Evolutionary conservation across 2,113 vertebrate species (phyloP).

Genomic region (Callionymus lyra): DNA sequence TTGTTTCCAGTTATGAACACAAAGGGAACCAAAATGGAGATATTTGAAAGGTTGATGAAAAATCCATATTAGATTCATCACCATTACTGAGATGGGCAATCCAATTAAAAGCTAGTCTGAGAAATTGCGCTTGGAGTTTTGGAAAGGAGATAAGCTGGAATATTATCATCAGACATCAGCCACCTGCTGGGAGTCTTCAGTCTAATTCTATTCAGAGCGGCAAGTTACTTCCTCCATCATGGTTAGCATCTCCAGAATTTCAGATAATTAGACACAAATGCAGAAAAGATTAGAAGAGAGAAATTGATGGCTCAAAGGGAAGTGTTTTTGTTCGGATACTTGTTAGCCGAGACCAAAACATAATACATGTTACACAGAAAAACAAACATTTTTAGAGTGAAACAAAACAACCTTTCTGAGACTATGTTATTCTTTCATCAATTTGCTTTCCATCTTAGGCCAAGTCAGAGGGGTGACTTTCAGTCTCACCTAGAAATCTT

Average conservation of each 20-base stretch:
- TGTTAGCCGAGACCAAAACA: no score
- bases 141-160: slow-evolving; percentile 6
- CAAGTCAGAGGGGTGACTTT: no score
- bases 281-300: slow-evolving; percentile 9
- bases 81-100: not conserved
- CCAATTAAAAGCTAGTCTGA: slow-evolving; percentile 21
- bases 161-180: slow-evolving; percentile 39
- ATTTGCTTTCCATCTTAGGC: no score
- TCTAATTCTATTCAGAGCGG: slow-evolving; percentile 21
- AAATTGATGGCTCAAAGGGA: slow-evolving; percentile 2
- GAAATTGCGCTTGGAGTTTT: slow-evolving; percentile 14
- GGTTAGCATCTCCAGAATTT: slow-evolving; percentile 23
- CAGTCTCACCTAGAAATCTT: no score
- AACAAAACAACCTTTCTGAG: no score
- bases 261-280: slow-evolving; percentile 26
- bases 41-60: slow-evolving; percentile 7
- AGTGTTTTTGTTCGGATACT: slow-evolving; percentile 6
- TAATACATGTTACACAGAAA: no score
- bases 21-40: slow-evolving; percentile 4
- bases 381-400: no score
- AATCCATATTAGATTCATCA: not conserved
- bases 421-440: no score
- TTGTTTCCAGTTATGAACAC: not conserved
- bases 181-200: slow-evolving; percentile 39
- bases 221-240: slow-evolving; percentile 15